Evolutionary conservation across 2,113 vertebrate species (phyloP).

Genomic region (Desmodus rotundus): DNA sequence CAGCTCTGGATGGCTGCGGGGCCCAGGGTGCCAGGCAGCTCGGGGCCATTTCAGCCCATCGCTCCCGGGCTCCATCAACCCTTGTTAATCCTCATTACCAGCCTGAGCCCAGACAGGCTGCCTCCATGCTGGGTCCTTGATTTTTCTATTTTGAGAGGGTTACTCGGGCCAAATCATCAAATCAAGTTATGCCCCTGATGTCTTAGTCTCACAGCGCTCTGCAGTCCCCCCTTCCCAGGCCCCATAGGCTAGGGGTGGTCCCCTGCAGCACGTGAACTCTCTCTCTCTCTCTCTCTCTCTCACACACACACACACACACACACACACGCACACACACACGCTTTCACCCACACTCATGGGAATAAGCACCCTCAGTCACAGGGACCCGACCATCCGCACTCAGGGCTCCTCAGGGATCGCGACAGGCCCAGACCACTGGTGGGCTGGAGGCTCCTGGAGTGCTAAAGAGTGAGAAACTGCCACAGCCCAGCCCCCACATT

Average conservation of each 20-base stretch:
- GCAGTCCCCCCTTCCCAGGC: neutral
- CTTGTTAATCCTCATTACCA: slow-evolving; percentile 72
- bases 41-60: slow-evolving; percentile 57
- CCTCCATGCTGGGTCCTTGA: slow-evolving; percentile 68
- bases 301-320: neutral
- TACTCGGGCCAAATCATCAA: slow-evolving; percentile 61
- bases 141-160: slow-evolving; percentile 71
- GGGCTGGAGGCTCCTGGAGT: neutral
- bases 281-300: too few species aligned
- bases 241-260: neutral
- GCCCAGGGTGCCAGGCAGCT: slow-evolving; percentile 63
- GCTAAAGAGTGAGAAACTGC: neutral
- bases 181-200: slow-evolving; percentile 69
- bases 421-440: neutral
- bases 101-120: slow-evolving; percentile 70
- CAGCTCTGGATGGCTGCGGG: slow-evolving; percentile 26
- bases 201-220: neutral
- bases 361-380: neutral
- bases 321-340: neutral
- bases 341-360: neutral
- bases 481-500: neutral
- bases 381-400: neutral
- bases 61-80: slow-evolving; percentile 63
- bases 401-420: neutral
- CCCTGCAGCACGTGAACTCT: neutral